Percentiles rank a stretch among this genome's conserved stretches.
Conservation (phyloP, 2,888 invertebrate genomes). For the Cephus pulcher region DNA sequence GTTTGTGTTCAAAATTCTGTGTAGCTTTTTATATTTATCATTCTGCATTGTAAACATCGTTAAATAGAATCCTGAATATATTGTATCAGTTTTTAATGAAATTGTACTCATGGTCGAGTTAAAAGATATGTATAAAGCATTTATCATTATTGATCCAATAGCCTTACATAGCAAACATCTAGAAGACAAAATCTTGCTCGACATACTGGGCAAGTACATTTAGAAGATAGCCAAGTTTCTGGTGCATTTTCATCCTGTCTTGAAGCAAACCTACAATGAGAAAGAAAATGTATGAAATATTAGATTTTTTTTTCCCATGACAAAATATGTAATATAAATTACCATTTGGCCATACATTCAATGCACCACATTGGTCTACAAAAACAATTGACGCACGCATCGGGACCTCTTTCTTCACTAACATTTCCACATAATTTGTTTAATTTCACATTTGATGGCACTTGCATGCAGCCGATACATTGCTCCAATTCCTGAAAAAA, state of each 20-base stretch:
- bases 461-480: conserved; percentile 92
- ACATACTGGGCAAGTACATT: conserved; percentile 91
- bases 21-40: neutral
- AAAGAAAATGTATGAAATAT: neutral
- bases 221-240: conserved; percentile 82
- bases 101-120: neutral
- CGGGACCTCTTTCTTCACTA: conserved; percentile 61
- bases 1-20: neutral
- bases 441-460: conserved; percentile 82
- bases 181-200: conserved; percentile 86
- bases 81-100: neutral
- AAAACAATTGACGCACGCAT: conserved; percentile 72
- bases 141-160: conserved; percentile 4
- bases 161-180: conserved; percentile 74
- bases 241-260: conserved; percentile 79
- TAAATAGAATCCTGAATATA: neutral
- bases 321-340: conserved; percentile 20
- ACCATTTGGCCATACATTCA: conserved; percentile 86
- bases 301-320: neutral
- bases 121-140: neutral
- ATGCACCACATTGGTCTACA: conserved; percentile 93
- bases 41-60: neutral
- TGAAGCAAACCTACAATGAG: conserved; percentile 78
- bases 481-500: conserved; percentile 77
- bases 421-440: conserved; percentile 74